Percentiles rank a stretch among this genome's conserved stretches.
phyloP scores from a whole-genome alignment of 2,888 invertebrate species.

The Lottia gigantea region DNA sequence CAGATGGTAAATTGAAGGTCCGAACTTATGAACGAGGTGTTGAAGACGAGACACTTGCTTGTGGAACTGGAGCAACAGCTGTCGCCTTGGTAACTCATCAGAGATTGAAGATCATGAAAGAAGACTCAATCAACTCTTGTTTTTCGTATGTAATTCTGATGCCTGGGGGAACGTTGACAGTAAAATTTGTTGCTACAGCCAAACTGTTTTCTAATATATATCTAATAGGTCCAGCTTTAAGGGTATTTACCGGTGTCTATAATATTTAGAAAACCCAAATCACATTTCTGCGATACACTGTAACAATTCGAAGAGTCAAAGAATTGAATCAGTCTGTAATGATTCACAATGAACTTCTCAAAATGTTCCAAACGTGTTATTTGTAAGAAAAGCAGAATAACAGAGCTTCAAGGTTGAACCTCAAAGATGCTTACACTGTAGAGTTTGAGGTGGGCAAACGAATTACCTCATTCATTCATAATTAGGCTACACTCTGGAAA shows the following conservation, averaged over 20 bases:
- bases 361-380: too few species aligned
- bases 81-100: slow-evolving; percentile 28
- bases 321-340: too few species aligned
- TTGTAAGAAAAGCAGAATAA: too few species aligned
- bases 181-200: slow-evolving; percentile 18
- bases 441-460: too few species aligned
- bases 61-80: slow-evolving; percentile 47
- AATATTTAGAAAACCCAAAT: not conserved
- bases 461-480: too few species aligned
- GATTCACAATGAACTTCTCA: too few species aligned
- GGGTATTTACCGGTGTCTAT: slow-evolving; percentile 35
- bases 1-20: slow-evolving; percentile 16
- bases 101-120: not conserved
- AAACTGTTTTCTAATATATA: slow-evolving; percentile 21
- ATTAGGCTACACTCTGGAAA: too few species aligned
- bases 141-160: slow-evolving; percentile 12
- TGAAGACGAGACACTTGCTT: slow-evolving; percentile 43
- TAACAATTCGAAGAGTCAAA: too few species aligned
- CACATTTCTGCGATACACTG: too few species aligned
- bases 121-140: not conserved
- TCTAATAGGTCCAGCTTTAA: slow-evolving; percentile 29
- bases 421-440: too few species aligned
- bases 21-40: slow-evolving; percentile 47
- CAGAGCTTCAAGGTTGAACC: too few species aligned
- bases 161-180: slow-evolving; percentile 27